Evolutionary conservation across 53 echinoderm and acorn worm genomes (phyloP).

Genomic region (Apostichopus leukothele): DNA sequence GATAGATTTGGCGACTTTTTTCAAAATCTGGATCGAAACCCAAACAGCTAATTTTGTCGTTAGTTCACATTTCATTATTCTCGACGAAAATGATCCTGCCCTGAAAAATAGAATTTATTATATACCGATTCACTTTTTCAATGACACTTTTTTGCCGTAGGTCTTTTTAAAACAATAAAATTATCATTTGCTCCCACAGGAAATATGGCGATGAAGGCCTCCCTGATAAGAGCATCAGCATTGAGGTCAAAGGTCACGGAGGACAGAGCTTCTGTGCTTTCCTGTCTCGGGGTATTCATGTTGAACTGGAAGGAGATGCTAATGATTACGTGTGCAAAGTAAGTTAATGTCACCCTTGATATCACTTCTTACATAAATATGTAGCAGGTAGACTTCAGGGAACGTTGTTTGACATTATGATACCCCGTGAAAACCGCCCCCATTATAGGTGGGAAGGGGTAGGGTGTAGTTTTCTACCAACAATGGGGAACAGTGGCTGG

Average conservation of each 20-base stretch:
- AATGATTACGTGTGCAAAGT: slow-evolving; percentile 99
- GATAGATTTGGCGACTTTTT: too few species aligned
- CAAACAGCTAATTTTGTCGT: too few species aligned
- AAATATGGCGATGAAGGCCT: slow-evolving; percentile 80
- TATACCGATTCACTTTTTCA: too few species aligned
- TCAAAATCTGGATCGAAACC: too few species aligned
- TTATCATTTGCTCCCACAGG: slow-evolving; percentile 42
- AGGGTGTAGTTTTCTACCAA: too few species aligned
- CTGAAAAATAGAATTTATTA: too few species aligned
- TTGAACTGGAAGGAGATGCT: slow-evolving; percentile 88
- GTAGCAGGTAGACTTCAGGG: not conserved
- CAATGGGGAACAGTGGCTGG: too few species aligned
- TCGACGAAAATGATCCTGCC: too few species aligned
- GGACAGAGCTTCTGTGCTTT: slow-evolving; percentile 99
- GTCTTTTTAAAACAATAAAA: not conserved
- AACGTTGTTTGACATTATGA: not conserved
- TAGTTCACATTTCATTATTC: too few species aligned
- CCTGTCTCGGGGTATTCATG: slow-evolving; percentile 81
- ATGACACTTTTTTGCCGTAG: not conserved
- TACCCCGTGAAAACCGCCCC: too few species aligned
- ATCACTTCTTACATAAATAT: too few species aligned
- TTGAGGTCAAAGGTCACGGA: slow-evolving; percentile 81
- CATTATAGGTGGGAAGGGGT: too few species aligned
- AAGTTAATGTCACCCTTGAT: not conserved
- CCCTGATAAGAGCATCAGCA: slow-evolving; percentile 84